These are phyloP conservation scores for Lasioglossum morio DNA, from an alignment of 2,888 invertebrate species.

Conservation along the genomic window DNA sequence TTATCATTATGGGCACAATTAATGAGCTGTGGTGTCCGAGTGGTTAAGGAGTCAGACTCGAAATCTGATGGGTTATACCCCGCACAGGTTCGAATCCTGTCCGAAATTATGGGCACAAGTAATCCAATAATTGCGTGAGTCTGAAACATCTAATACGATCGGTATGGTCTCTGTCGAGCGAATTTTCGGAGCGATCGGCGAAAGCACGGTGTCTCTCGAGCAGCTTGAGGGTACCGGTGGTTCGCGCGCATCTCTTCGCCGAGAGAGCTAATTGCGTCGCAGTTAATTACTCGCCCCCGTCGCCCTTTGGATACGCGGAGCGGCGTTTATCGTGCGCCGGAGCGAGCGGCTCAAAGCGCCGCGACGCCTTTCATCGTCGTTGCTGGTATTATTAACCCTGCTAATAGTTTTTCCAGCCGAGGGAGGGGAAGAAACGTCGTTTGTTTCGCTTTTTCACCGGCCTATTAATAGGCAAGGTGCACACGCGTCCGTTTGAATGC, in stretches of 20 bases:
- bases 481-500: conserved; percentile 8
- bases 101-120: too few relatives aligned
- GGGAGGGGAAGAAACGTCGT: conserved; percentile 15
- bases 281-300: conserved; percentile 56
- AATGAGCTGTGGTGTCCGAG: conserved; percentile 86
- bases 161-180: background rate
- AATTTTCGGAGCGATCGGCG: background rate
- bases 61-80: conserved; percentile 88
- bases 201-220: background rate
- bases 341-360: conserved; percentile 34
- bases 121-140: background rate
- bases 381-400: conserved; percentile 51
- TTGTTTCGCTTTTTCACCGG: background rate
- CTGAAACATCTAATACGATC: background rate
- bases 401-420: conserved; percentile 27
- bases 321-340: conserved; percentile 52
- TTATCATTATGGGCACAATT: too few relatives aligned
- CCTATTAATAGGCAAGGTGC: conserved; percentile 13
- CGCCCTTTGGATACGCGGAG: conserved; percentile 24
- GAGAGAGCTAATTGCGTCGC: conserved; percentile 62
- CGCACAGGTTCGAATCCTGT: conserved; percentile 84
- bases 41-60: conserved; percentile 88
- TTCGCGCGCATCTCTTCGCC: conserved; percentile 13
- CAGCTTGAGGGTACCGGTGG: background rate
- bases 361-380: conserved; percentile 42